Base-by-base conservation (phyloP, 2,797 vertebrate species). In the Karalla daura region DNA sequence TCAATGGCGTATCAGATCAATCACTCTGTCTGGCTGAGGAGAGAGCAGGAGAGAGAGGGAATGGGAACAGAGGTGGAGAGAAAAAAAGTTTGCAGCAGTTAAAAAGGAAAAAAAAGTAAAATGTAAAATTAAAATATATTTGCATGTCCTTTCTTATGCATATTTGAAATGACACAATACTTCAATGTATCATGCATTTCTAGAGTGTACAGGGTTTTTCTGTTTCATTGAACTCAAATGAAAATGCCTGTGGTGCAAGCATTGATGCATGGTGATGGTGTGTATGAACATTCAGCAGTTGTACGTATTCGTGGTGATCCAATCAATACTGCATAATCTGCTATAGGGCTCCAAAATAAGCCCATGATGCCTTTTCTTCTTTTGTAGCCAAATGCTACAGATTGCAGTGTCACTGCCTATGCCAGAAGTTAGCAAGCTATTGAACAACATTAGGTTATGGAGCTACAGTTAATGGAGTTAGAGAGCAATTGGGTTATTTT, bases 1-100 rank as follows among this genome's bases (percentile, higher is more conserved):
- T 89, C 81, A 77, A 71, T 87, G 83, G 81, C 71, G 10, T 87
- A 87, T 90, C 81, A 88, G 89, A 90, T 91, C 89, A 87, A 89
- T 93, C 90, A 88, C 73, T 82, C 67, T 78, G 78, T 74, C 73
- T 71, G 54, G 51, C 18, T 25, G 37, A 23, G 37, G 24, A n/a
- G 60, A 5, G 27, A 47, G 45, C 3, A 41, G 7, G 18, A 1
- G 44, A 18, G 55, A 14, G 24, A 32, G 53, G 30, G n/a, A 6
- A 18, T 39, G 27, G 11, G 21, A 43, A 24, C 13, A 11, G 30
- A 43, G 45, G 43, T 20, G 21, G 53, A 56, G 58, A 70, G 20
- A 20, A 64, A 55, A 70, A 43, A 56, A 58, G 52, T 56, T 64
- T 61, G 58, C 59, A 51, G n/a, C 12, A 20, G 7, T 45, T n/a